Conservation (phyloP, 2,888 invertebrate species). For the Microctonus aethiopoides region DNA sequence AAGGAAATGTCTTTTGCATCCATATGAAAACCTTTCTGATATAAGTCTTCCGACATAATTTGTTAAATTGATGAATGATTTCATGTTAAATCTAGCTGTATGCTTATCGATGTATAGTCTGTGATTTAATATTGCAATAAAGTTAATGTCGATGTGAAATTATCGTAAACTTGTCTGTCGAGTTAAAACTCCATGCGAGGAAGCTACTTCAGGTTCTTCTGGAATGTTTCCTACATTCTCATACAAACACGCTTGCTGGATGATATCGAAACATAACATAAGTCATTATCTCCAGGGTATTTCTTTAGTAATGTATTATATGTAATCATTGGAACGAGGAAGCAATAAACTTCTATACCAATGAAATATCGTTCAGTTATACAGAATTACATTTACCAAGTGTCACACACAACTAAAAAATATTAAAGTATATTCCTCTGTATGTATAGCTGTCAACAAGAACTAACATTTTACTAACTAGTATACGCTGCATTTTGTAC, state of each 20-base stretch:
- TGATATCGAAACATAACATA: constrained; percentile 6
- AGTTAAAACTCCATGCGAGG: constrained; percentile 5
- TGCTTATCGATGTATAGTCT: neutral
- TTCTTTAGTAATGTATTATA: neutral
- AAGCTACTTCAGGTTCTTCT: neutral
- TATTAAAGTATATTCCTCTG: constrained; percentile 1
- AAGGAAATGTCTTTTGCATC: no score
- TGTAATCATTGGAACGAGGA: constrained; percentile 38
- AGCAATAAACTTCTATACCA: constrained; percentile 40
- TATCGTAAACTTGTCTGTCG: constrained; percentile 26
- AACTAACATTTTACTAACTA: constrained; percentile 32
- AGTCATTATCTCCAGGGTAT: constrained; percentile 18
- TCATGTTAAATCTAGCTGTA: constrained; percentile 4
- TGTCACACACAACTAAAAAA: neutral
- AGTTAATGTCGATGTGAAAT: constrained; percentile 11
- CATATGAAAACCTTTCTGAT: neutral
- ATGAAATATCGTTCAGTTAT: constrained; percentile 37
- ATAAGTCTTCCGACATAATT: neutral
- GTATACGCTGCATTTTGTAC: constrained; percentile 31
- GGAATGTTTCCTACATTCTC: constrained; percentile 3
- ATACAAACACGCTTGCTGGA: neutral
- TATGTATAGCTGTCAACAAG: constrained; percentile 2
- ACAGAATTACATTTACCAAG: constrained; percentile 23
- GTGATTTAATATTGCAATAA: constrained; percentile 23
- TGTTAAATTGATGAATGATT: neutral